A percentile compares a stretch with the other conserved stretches of the same genome.
Conservation (phyloP, 2,888 invertebrate species). For the Linnaemya vulpina region DNA sequence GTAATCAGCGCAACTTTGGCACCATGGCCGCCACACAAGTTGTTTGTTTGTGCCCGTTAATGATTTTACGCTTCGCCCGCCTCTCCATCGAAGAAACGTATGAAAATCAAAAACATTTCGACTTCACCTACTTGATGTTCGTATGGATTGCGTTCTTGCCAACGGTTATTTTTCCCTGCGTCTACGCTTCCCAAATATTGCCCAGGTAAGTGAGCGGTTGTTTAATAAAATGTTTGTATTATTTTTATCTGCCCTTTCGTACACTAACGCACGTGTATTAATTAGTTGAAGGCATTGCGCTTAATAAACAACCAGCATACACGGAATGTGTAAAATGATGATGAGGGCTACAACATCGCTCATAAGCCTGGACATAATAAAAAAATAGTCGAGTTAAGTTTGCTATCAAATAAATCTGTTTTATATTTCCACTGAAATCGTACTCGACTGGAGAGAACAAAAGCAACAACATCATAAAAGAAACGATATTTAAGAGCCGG, state of each 20-base stretch:
- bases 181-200: slow-evolving; percentile 87
- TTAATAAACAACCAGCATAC: no score
- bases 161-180: slow-evolving; percentile 86
- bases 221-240: no score
- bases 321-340: no score
- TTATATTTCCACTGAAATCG: no score
- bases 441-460: no score
- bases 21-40: slow-evolving; percentile 87
- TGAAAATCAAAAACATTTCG: slow-evolving; percentile 87
- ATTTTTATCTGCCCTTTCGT: no score
- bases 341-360: neutral
- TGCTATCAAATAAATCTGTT: no score
- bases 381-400: neutral
- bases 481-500: no score
- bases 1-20: slow-evolving; percentile 87
- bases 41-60: slow-evolving; percentile 87
- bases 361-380: neutral
- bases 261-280: neutral
- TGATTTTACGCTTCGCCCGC: slow-evolving; percentile 86
- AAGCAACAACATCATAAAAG: no score
- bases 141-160: slow-evolving; percentile 89
- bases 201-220: slow-evolving; percentile 83
- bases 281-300: neutral
- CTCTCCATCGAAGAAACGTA: slow-evolving; percentile 88
- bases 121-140: slow-evolving; percentile 87